Evolutionary conservation across 2,797 vertebrate genomes (phyloP), one percentile per base, ranked within the genome.

Genomic region (Paratrypauchen microcephalus): DNA sequence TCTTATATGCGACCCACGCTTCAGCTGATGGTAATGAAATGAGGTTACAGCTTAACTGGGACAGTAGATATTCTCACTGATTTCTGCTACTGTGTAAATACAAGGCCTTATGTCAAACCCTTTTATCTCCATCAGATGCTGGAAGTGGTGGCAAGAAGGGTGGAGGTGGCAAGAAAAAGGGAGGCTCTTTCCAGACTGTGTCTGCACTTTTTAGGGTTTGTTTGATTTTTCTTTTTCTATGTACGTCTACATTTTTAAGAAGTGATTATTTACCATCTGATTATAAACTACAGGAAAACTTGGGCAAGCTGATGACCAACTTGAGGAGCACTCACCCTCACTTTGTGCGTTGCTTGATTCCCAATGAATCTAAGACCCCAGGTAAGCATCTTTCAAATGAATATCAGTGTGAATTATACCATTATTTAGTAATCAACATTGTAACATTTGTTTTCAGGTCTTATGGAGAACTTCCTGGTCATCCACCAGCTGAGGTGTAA

Each of bases 271-370:
- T 57, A 23, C 23, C 12, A 24, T 55, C 3, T 55, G 52, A 55
- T 30, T 16, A n/a, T 65, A 18, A 48, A 64, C 76, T 23, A 30
- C 73, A 97, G 95, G 95, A 96, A 78, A 96, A 96, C 76, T 82
- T 88, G 73, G 86, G 84, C 65, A 88, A 88, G 60, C 75, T 88
- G 69, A 88, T 88, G 86, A 88, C 83, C 50, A 88, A 88, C 74
- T 77, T 87, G 62, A 88, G 87, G 68, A 87, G 85, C 71, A 88
- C 95, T 3, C 96, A 97, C 16, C 95, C 96, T 67, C 96, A 96
- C 70, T 96, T 96, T 93, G 95, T 96, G 8, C 94, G 95, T 0
- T 96, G 95, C 21, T 79, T 96, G 83, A 96, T 96, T 59, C 95
- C 95, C 23, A 96, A 96, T 47, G 61, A 63, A 47, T 23, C 21